A percentile compares a stretch with the other conserved stretches of the same genome.
These are phyloP conservation scores for Sericinus montela DNA, from an alignment of 2,888 invertebrate species.

Conservation along the genomic window DNA sequence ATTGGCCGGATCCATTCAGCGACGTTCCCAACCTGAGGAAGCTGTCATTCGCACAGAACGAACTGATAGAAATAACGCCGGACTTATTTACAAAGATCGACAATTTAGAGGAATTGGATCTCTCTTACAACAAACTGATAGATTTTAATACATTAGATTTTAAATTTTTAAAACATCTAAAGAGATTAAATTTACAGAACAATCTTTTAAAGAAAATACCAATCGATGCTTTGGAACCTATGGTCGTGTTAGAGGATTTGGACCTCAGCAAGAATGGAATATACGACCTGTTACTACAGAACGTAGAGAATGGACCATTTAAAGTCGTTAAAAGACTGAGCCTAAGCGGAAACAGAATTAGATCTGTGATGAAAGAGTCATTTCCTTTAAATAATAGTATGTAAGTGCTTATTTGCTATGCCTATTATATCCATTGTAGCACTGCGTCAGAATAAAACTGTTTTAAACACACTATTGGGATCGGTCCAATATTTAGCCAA, in stretches of 20 bases:
- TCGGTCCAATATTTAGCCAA: no score
- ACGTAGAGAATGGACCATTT: conserved; percentile 41
- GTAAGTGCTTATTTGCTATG: conserved; percentile 44
- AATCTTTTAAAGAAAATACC: conserved; percentile 65
- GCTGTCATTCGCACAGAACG: conserved; percentile 72
- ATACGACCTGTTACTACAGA: conserved; percentile 51
- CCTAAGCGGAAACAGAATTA: conserved; percentile 70
- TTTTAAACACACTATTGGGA: no score
- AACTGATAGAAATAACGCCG: conserved; percentile 59
- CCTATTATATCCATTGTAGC: neutral
- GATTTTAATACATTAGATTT: conserved; percentile 63
- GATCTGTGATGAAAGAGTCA: conserved; percentile 59
- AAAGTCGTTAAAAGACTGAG: conserved; percentile 58
- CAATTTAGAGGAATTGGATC: conserved; percentile 65
- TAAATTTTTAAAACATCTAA: conserved; percentile 45
- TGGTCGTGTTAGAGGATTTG: conserved; percentile 57
- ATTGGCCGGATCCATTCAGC: conserved; percentile 69
- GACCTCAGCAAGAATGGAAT: conserved; percentile 74
- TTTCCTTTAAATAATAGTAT: conserved; percentile 58
- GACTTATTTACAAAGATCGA: conserved; percentile 67
- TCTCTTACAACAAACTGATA: conserved; percentile 71
- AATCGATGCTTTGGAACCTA: conserved; percentile 51
- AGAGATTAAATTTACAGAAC: conserved; percentile 66
- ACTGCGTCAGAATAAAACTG: no score
- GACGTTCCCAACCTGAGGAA: conserved; percentile 56